Base-by-base conservation (phyloP, 1,140 invertebrate genomes). In the Sitophilus oryzae region DNA sequence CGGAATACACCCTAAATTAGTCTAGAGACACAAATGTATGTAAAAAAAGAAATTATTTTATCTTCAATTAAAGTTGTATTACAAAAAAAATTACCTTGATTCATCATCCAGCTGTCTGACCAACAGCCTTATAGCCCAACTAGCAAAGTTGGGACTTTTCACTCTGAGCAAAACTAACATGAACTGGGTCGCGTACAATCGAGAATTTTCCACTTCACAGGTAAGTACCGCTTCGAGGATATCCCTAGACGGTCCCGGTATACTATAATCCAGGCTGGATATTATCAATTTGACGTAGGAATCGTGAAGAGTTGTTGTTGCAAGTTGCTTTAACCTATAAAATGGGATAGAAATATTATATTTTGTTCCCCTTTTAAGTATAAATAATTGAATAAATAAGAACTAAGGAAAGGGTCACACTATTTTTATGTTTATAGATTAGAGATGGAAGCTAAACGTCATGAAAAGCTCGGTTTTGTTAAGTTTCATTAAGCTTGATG, bases 231-330 rank as follows among this genome's bases (percentile, higher is more conserved):
- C 81, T 20, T 80, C 77, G 51, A 91, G 76, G 53, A 92, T 83
- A 52, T 86, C 83, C 52, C 89, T 79, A 10, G 85, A 79, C 58
- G 80, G 77, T 0, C 82, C 82, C 62, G 88, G 82, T 36, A 79
- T 71, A 0, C 82, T 81, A 66, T 96, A 98, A 73, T 95, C 90
- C 46, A 97, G 73, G 61, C 86, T 87, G 0, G 93, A 93, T 16
- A 94, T 80, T 44, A 93, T 88, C 19, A 98, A 74, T 71, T 96
- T 96, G 0, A 94, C 84, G 68, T 96, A 96, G 65, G 89, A 89
- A 60, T 93, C 90, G 68, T 94, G 89, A 63, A 86, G 86, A 1
- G 89, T 89, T 9, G 81, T 79, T n/a, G 83, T 80, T 1, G 91
- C 86, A 44, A 96, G 70, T 58, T 89, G 81, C 59, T 89, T 76